Conservation (phyloP, 2,797 vertebrate genomes). For the Notolabrus celidotus region DNA sequence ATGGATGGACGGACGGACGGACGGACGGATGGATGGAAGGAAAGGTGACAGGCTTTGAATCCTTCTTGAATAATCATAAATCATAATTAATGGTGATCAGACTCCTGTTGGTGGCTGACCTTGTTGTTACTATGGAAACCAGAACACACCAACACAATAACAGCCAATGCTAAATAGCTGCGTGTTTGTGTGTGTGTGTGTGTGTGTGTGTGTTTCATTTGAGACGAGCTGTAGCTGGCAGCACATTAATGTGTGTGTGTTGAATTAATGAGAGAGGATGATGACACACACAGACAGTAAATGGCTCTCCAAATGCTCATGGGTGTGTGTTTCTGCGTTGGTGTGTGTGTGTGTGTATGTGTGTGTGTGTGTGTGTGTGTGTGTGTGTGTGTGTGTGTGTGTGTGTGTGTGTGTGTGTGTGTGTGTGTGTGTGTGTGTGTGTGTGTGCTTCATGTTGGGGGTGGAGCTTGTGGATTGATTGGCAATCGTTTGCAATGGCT, state of each 20-base stretch:
- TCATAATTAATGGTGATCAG: conserved; percentile 67
- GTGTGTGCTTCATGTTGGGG: conserved; percentile 21
- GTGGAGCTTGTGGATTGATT: conserved; percentile 53
- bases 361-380: no score
- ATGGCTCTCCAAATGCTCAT: conserved; percentile 38
- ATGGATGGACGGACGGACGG: no score
- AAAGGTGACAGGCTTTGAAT: not conserved
- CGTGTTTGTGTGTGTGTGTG: conserved; percentile 38
- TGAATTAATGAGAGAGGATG: conserved; percentile 57
- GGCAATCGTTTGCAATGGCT: conserved; percentile 50
- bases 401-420: not conserved
- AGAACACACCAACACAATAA: conserved; percentile 49
- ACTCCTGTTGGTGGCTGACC: conserved; percentile 66
- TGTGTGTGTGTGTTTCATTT: conserved; percentile 24
- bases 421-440: not conserved
- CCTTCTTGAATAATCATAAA: conserved; percentile 49
- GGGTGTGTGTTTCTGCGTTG: conserved; percentile 7
- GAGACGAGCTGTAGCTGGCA: conserved; percentile 45
- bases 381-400: no score
- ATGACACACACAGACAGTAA: conserved; percentile 32
- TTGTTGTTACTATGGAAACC: conserved; percentile 69
- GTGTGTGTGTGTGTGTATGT: no score
- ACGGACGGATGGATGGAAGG: conserved; percentile 12
- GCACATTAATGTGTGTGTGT: conserved; percentile 46
- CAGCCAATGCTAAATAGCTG: conserved; percentile 36